Evolutionary conservation across 92 coral and sea anemone species (phyloP).

Genomic region (Parazoanthus atlanticus): DNA sequence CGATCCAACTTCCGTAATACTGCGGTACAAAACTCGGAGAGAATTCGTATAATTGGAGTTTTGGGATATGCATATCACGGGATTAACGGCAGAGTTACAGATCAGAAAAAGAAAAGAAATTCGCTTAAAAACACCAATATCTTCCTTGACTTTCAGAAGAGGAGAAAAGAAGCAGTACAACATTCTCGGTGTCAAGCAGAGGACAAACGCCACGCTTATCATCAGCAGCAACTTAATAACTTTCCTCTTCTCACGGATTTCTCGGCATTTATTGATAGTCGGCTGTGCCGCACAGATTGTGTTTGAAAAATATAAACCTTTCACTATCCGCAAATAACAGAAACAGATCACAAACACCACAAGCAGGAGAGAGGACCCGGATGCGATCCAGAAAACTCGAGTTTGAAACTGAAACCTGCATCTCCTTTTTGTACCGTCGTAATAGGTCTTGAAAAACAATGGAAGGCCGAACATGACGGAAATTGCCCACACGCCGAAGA

Average conservation of each 20-base stretch:
- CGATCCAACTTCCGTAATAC: background rate
- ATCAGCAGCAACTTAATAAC: slow-evolving; percentile 48
- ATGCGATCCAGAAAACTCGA: slow-evolving; percentile 58
- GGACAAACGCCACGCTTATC: slow-evolving; percentile 51
- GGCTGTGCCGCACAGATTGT: slow-evolving; percentile 31
- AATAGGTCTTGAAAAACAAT: slow-evolving; percentile 56
- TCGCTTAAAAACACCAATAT: slow-evolving; percentile 41
- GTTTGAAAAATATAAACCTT: slow-evolving; percentile 48
- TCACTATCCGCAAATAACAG: slow-evolving; percentile 57
- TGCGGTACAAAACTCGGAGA: slow-evolving; percentile 9
- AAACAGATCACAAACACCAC: slow-evolving; percentile 52
- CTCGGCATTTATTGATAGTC: slow-evolving; percentile 15
- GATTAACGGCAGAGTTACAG: slow-evolving; percentile 65
- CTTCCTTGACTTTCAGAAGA: slow-evolving; percentile 6
- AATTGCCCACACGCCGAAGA: slow-evolving; percentile 49
- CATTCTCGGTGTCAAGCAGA: slow-evolving; percentile 57
- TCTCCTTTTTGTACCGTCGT: slow-evolving; percentile 31
- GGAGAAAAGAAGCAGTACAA: slow-evolving; percentile 57
- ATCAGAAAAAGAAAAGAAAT: slow-evolving; percentile 57
- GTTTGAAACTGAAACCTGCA: slow-evolving; percentile 56
- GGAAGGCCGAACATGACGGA: slow-evolving; percentile 53
- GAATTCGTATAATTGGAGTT: slow-evolving; percentile 44
- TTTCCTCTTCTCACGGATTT: slow-evolving; percentile 46
- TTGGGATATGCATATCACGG: slow-evolving; percentile 61
- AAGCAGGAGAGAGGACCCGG: slow-evolving; percentile 46